A percentile compares a stretch with the other conserved stretches of the same genome.
Evolutionary conservation across 2,113 vertebrate genomes (phyloP).

Genomic region (Sapayoa aenigma): DNA sequence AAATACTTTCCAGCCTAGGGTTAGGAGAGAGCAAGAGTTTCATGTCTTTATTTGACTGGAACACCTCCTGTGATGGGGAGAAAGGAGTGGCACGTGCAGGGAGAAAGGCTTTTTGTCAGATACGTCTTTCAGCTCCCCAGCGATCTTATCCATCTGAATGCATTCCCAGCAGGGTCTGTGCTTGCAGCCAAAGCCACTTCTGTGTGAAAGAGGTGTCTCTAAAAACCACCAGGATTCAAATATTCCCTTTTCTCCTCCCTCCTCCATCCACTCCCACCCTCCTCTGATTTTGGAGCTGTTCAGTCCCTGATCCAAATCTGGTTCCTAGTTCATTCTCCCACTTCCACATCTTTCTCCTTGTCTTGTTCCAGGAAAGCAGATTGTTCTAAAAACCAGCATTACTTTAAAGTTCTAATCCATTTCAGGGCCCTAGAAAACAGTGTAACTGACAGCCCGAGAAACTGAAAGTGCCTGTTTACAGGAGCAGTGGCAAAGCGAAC

Average conservation of each 20-base stretch:
- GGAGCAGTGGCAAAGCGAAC: not conserved
- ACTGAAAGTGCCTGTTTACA: not conserved
- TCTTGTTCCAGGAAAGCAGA: not conserved
- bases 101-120: slow-evolving; percentile 28
- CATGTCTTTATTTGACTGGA: not conserved
- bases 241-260: not conserved
- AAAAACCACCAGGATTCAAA: not conserved
- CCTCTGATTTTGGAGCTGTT: not conserved
- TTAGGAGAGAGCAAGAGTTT: not conserved
- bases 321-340: not conserved
- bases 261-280: not conserved
- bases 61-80: not conserved
- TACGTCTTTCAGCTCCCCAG: slow-evolving; percentile 10
- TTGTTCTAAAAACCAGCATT: not conserved
- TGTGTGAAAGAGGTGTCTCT: not conserved
- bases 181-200: not conserved
- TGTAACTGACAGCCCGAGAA: not conserved
- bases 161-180: not conserved
- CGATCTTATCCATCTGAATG: not conserved
- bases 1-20: not conserved
- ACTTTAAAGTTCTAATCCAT: not conserved
- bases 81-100: not conserved
- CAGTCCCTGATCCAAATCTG: not conserved
- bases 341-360: not conserved
- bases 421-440: not conserved